Conservation (phyloP, 2,888 invertebrate species). For the Tricholauxania praeusta region DNA sequence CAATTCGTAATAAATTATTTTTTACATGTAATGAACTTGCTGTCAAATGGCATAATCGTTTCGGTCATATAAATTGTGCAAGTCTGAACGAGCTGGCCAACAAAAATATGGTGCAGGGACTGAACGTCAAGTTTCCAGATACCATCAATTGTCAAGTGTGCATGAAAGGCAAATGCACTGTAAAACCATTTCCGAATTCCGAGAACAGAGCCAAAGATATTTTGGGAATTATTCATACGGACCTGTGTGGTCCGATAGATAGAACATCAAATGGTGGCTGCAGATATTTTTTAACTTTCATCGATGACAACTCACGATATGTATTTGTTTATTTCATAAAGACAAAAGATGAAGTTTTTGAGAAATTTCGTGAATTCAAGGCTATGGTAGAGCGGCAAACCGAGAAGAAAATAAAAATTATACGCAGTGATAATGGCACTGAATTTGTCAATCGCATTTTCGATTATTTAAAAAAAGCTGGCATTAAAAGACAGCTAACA, state of each 20-base stretch:
- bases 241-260: conserved; percentile 42
- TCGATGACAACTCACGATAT: conserved; percentile 41
- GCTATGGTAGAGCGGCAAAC: conserved; percentile 39
- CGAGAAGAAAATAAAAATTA: conserved; percentile 31
- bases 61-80: conserved; percentile 20
- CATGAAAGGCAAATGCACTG: conserved; percentile 40
- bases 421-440: conserved; percentile 34
- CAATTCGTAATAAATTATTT: conserved; percentile 17
- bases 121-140: not conserved
- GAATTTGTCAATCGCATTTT: conserved; percentile 28
- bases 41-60: conserved; percentile 34
- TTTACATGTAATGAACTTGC: conserved; percentile 5
- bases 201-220: conserved; percentile 30
- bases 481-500: conserved; percentile 35
- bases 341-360: conserved; percentile 40
- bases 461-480: conserved; percentile 23
- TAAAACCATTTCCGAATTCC: conserved; percentile 34
- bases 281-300: conserved; percentile 44
- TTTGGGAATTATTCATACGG: conserved; percentile 41
- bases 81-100: conserved; percentile 26
- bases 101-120: conserved; percentile 32
- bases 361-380: conserved; percentile 41
- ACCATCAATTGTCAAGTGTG: conserved; percentile 13
- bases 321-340: conserved; percentile 44
- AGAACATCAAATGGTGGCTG: conserved; percentile 40